Evolutionary conservation across 2,113 vertebrate genomes (phyloP).

Genomic region (Mastomys natalensis): DNA sequence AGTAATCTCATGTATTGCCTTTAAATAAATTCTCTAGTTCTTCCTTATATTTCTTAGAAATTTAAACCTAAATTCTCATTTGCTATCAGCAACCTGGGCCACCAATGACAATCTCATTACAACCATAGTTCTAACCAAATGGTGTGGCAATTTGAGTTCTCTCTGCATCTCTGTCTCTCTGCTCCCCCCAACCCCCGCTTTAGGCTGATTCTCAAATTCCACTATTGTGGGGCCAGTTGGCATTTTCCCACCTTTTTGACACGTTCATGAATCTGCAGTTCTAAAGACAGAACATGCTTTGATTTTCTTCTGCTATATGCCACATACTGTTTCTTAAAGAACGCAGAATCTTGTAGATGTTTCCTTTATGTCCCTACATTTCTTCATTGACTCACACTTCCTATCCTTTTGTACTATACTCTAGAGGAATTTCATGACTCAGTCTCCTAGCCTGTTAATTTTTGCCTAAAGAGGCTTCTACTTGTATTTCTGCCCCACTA

Average conservation of each 20-base stretch:
- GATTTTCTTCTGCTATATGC: not conserved
- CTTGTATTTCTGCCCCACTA: not conserved
- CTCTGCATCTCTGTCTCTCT: not conserved
- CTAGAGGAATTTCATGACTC: not conserved
- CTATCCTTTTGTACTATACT: not conserved
- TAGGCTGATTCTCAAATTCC: not conserved
- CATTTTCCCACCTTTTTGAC: not conserved
- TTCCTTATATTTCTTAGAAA: not conserved
- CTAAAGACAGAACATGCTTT: not conserved
- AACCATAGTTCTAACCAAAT: not conserved
- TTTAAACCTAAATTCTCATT: not conserved
- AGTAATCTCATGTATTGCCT: not conserved
- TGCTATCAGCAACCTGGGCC: not conserved
- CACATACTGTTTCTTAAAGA: not conserved
- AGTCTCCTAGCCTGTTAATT: not conserved
- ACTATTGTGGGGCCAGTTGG: fast-evolving
- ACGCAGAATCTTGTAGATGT: not conserved
- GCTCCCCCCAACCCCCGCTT: not conserved
- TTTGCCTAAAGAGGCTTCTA: not conserved
- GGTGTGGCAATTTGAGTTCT: not conserved
- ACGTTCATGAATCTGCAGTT: not conserved
- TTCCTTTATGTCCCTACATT: not conserved
- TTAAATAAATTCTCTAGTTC: not conserved
- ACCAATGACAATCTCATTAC: not conserved
- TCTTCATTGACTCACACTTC: not conserved